Base-by-base conservation (phyloP, 2,888 invertebrate species). In the Tyria jacobaeae region DNA sequence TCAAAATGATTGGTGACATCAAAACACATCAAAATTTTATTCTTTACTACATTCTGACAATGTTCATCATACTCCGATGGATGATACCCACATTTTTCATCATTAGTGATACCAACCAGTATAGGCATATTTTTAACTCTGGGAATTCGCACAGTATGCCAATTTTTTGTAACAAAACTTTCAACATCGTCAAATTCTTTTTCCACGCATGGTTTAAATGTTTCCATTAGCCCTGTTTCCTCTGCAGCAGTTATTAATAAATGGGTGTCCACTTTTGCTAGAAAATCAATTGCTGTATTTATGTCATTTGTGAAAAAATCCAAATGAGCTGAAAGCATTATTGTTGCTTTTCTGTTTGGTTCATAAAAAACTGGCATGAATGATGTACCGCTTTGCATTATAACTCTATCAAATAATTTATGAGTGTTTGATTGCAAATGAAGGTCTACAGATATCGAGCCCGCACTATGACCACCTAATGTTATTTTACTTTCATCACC, bases 381-480 rank as follows among this genome's bases (percentile, higher is more conserved):
- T 44, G 44, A 21, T 21, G 44, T 44, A 44, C 44, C 44, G 21
- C 44, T 44, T 21, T 44, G 44, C 12, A 44, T 21, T 21, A 44
- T 44, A 4, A 10, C 44, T 44, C 44, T 44, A 21, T 47, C 55
- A 47, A 9, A 55, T 14, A 55, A 31, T 55, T 55, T 55, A 14
- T 55, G 47, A 37, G 25, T 34, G 21, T 55, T 27, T 6, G 55
- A 55, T 37, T 24, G 31, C 0, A 89, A 57, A 57, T 90, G 89
- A 2, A 86, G 76, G 37, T 90, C 90, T 0, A 88, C 85, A 0
- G 83, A 73, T 9, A 63, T 83, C 0, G 81, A 85, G 0, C 82
- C 86, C 0, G 90, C 91, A 41, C 91, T 91, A 49, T 89, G 85
- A 0, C 91, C 91, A 47, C 83, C 82, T 12, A 90, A 81, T 0